Evolutionary conservation across 2,113 vertebrate species (phyloP).

Genomic region (Sorex fumeus): DNA sequence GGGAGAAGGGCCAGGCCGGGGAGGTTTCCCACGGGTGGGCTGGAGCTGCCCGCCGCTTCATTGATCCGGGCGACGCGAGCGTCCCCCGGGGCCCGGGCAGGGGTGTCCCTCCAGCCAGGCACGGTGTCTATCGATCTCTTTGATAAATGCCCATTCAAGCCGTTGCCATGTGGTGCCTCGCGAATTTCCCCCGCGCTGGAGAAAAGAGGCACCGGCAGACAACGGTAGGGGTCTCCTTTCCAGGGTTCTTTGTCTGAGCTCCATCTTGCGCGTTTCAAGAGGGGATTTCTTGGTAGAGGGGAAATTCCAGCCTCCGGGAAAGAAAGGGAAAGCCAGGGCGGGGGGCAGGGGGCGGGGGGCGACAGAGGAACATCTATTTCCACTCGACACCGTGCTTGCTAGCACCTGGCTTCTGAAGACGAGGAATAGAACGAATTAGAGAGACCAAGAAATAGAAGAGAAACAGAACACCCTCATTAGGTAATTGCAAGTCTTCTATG

Average conservation of each 20-base stretch:
- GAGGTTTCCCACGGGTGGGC: too few relatives aligned
- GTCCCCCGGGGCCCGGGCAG: not conserved
- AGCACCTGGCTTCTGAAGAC: not conserved
- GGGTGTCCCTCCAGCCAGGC: not conserved
- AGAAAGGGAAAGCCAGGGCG: not conserved
- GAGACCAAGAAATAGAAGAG: constrained; percentile 69
- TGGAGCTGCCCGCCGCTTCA: not conserved
- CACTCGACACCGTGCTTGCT: constrained; percentile 27
- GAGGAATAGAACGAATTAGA: constrained; percentile 33
- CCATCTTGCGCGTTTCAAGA: constrained; percentile 28
- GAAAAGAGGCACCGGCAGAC: not conserved
- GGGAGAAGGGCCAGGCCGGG: not conserved
- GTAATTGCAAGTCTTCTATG: constrained; percentile 79
- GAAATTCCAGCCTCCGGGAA: not conserved
- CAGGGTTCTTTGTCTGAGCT: constrained; percentile 54
- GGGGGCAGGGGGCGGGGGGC: too few relatives aligned
- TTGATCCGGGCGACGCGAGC: not conserved
- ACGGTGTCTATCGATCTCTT: not conserved
- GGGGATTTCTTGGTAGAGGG: constrained; percentile 54
- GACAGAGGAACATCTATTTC: not conserved
- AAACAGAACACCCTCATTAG: constrained; percentile 73
- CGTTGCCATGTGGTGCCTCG: too few relatives aligned
- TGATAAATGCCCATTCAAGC: constrained; percentile 31
- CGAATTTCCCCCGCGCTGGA: too few relatives aligned
- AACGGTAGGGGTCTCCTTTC: not conserved